Conservation (phyloP, 37 sponge, comb jelly and placozoan genomes). For the Eunapius fragilis region DNA sequence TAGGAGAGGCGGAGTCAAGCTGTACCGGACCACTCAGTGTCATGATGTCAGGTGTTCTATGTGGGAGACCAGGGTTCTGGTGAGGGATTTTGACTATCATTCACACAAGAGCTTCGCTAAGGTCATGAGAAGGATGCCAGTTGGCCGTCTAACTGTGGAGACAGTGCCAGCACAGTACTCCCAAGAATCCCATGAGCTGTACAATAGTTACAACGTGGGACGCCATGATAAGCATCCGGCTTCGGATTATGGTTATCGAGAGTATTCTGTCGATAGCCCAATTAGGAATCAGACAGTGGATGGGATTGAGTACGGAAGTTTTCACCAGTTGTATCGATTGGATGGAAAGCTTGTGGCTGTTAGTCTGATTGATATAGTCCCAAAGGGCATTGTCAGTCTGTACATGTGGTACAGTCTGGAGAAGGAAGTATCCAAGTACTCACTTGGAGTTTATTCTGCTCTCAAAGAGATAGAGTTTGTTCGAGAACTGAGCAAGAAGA, state of each 20-base stretch:
- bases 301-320: conserved; percentile 81
- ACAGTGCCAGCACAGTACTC: conserved; percentile 60
- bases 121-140: conserved; percentile 70
- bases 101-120: conserved; percentile 67
- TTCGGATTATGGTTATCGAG: conserved; percentile 74
- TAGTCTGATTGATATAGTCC: conserved; percentile 85
- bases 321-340: conserved; percentile 83
- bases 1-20: conserved; percentile 88
- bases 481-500: conserved; percentile 36
- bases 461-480: conserved; percentile 89
- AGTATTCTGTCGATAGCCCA: conserved; percentile 83
- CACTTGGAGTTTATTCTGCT: conserved; percentile 92
- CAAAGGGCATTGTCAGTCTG: conserved; percentile 86
- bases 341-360: conserved; percentile 89
- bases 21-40: conserved; percentile 71
- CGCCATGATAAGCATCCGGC: conserved; percentile 77
- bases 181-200: conserved; percentile 78
- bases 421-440: conserved; percentile 78
- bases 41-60: conserved; percentile 73
- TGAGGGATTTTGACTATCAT: conserved; percentile 61
- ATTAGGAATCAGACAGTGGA: conserved; percentile 43
- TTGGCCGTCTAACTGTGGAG: conserved; percentile 55
- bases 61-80: conserved; percentile 85
- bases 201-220: conserved; percentile 74
- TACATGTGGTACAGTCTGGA: conserved; percentile 91